Conservation (phyloP, 1,140 invertebrate genomes). For the Euglossa dilemma region DNA sequence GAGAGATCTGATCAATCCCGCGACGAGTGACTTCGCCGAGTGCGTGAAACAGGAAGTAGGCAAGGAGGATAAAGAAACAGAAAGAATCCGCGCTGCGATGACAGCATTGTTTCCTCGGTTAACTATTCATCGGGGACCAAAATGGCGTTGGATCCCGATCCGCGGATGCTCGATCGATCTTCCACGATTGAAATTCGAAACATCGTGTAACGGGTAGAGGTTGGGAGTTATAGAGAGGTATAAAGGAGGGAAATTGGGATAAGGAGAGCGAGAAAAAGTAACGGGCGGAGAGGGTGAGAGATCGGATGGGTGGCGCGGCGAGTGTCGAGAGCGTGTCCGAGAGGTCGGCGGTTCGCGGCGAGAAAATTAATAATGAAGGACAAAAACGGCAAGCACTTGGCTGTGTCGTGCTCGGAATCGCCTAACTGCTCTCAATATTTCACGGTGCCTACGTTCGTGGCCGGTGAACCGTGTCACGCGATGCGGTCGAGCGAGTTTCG, state of each 20-base stretch:
- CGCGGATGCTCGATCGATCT: too few species aligned
- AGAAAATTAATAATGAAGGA: conserved; percentile 73
- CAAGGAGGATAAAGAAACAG: too few species aligned
- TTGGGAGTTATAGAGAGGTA: background rate
- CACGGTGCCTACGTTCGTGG: conserved; percentile 57
- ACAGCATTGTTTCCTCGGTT: too few species aligned
- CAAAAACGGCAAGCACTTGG: conserved; percentile 63
- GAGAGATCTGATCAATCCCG: conserved; percentile 44
- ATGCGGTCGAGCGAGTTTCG: conserved; percentile 67
- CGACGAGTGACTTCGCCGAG: background rate
- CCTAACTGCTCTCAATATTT: conserved; percentile 70
- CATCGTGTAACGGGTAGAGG: conserved; percentile 2
- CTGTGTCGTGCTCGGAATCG: conserved; percentile 63
- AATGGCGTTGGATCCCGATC: too few species aligned
- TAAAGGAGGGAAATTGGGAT: background rate
- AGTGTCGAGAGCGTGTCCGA: conserved; percentile 13
- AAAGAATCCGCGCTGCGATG: too few species aligned
- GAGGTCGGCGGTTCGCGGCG: conserved; percentile 43
- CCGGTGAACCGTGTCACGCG: conserved; percentile 60
- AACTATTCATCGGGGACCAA: too few species aligned
- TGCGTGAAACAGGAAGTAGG: too few species aligned
- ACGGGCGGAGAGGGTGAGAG: conserved; percentile 36
- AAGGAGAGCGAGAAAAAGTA: background rate
- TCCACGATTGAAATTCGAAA: too few species aligned
- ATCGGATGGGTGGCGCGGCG: conserved; percentile 31